These are phyloP conservation scores for Silurus asotus DNA, from an alignment of 2,113 vertebrate species.

Conservation along the genomic window DNA sequence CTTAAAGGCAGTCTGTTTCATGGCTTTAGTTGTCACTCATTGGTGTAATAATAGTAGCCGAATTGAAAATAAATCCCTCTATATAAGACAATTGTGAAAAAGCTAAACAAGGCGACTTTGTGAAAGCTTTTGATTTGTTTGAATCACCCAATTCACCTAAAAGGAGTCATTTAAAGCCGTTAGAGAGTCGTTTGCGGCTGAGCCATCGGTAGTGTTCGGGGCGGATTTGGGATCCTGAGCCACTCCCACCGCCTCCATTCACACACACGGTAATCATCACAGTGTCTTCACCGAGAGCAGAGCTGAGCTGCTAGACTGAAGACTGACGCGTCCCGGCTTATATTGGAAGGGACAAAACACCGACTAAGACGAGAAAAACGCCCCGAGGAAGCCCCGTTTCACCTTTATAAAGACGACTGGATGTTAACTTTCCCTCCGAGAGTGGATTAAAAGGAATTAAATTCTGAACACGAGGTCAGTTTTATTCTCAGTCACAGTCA, in stretches of 20 bases:
- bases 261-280: conserved; percentile 11
- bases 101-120: background rate
- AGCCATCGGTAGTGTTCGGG: background rate
- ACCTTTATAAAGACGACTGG: conserved; percentile 22
- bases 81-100: background rate
- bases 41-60: too few relatives aligned
- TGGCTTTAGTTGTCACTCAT: background rate
- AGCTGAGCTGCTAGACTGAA: background rate
- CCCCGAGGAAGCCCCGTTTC: background rate
- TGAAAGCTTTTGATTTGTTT: background rate
- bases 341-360: conserved; percentile 27
- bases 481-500: conserved; percentile 24
- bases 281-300: background rate
- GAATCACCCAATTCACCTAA: background rate
- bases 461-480: conserved; percentile 47
- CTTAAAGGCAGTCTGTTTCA: background rate
- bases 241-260: conserved; percentile 15
- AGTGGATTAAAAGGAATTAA: conserved; percentile 40
- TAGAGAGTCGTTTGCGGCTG: background rate
- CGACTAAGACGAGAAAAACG: background rate
- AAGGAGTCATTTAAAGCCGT: background rate
- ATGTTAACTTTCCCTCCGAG: conserved; percentile 14
- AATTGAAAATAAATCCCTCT: background rate
- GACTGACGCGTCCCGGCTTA: conserved; percentile 37
- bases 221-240: conserved; percentile 9